A percentile compares a stretch with the other conserved stretches of the same genome.
These are phyloP conservation scores for Archaeoteleia sp. DNA, from an alignment of 2,888 invertebrate genomes.

Conservation along the genomic window DNA sequence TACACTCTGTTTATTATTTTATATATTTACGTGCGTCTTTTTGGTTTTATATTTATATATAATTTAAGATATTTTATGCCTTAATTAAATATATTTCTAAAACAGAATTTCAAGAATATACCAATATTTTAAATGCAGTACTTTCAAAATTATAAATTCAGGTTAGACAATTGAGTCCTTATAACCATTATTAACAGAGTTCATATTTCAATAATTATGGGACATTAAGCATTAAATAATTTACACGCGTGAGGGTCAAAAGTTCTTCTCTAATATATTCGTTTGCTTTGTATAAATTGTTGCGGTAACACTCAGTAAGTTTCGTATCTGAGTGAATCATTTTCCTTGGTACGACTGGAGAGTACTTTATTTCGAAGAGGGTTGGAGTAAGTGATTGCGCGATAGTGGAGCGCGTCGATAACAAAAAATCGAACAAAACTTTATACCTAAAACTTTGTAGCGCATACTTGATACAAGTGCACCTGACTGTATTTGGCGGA, in stretches of 20 bases:
- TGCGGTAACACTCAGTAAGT: constrained; percentile 29
- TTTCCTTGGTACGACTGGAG: constrained; percentile 24
- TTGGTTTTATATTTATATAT: no score
- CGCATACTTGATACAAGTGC: constrained; percentile 37
- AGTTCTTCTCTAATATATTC: constrained; percentile 12
- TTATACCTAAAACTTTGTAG: constrained; percentile 42
- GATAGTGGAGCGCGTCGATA: constrained; percentile 34
- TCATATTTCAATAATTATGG: neutral
- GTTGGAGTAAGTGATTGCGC: constrained; percentile 41
- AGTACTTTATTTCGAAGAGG: constrained; percentile 35
- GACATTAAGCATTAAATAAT: neutral
- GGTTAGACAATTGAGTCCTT: no score
- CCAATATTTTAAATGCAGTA: no score
- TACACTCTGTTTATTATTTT: no score
- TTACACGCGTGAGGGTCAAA: constrained; percentile 11
- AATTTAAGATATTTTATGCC: no score
- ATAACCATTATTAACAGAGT: no score
- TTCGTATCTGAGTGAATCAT: constrained; percentile 40
- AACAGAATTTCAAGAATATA: no score
- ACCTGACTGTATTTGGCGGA: constrained; percentile 28
- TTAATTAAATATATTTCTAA: no score
- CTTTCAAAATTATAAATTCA: no score
- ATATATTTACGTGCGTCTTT: no score
- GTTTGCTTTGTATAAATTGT: constrained; percentile 15
- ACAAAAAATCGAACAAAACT: constrained; percentile 45